Evolutionary conservation across 2,797 vertebrate species (phyloP), one percentile per base, ranked within the genome.

Genomic region (Threskiornis aethiopicus): DNA sequence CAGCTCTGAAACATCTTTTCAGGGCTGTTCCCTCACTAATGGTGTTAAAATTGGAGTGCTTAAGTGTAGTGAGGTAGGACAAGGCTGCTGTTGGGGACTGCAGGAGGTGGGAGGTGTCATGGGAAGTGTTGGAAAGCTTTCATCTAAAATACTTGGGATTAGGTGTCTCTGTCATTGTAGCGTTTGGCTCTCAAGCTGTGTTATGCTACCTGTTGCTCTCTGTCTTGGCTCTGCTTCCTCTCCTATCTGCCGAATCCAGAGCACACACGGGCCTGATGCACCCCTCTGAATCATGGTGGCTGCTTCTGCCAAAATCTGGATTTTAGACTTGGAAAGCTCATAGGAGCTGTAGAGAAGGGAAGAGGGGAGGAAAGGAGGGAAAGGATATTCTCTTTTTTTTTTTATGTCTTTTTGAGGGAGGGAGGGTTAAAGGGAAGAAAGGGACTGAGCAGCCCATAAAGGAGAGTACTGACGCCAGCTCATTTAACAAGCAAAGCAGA

Each of bases 401-500:
- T 93, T 55, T 16, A n/a, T 85, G 44, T 67, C 35, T 39, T 54
- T 70, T 78, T 49, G 12, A 19, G 33, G 11, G 8, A 83, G 33
- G 46, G 13, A 58, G 31, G 11, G 19, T 21, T 80, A 66, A 69
- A 81, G 28, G 51, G 82, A 84, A 19, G 19, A 29, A 54, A 96
- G 57, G 91, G 78, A 85, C 64, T 65, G 67, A 95, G 59, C 37
- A 79, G 49, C 52, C 76, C 39, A 39, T 84, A 90, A 94, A 88
- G 81, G 55, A 85, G n/a, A 91, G 35, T 84, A 95, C 61, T 66
- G 89, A 84, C 96, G 82, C 73, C 82, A 82, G 80, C 73, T 95
- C 93, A 93, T 97, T 98, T 94, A 97, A 94, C 89, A 96, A 96
- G 97, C 35, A 94, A 95, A 96, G 76, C 78, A 97, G 95, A 98